Conservation (phyloP, 1,140 invertebrate species). For the Oedothorax gibbosus region DNA sequence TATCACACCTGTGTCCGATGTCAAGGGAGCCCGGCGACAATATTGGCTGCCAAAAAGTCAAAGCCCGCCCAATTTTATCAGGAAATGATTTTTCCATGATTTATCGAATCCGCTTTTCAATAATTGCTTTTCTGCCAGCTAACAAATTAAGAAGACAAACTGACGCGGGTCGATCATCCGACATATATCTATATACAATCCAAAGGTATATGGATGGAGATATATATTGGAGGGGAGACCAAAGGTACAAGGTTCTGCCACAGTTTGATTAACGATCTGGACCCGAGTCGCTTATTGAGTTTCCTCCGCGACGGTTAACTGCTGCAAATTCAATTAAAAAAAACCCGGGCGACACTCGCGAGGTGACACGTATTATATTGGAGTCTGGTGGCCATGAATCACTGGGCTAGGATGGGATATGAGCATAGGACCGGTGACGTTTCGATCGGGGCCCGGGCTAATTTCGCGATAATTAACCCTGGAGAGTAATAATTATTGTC, state of each 20-base stretch:
- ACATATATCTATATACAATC: constrained; percentile 29
- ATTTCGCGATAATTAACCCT: constrained; percentile 39
- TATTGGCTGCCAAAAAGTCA: constrained; percentile 25
- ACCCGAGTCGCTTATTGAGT: constrained; percentile 45
- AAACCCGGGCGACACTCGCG: not conserved
- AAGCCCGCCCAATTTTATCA: constrained; percentile 47
- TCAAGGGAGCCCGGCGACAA: constrained; percentile 48
- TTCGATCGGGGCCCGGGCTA: constrained; percentile 19
- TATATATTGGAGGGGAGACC: constrained; percentile 9
- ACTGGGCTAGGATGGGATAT: constrained; percentile 4
- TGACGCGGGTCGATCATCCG: constrained; percentile 23
- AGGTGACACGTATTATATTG: constrained; percentile 36
- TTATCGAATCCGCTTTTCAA: constrained; percentile 58
- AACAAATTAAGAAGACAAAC: constrained; percentile 59
- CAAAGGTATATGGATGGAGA: constrained; percentile 16
- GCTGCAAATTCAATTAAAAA: constrained; percentile 55
- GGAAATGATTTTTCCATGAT: constrained; percentile 60
- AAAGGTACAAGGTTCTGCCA: constrained; percentile 15
- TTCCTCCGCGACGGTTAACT: constrained; percentile 22
- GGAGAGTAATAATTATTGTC: constrained; percentile 27
- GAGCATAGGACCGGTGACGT: not conserved
- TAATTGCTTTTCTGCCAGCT: constrained; percentile 60
- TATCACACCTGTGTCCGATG: constrained; percentile 57
- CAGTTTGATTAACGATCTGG: constrained; percentile 46
- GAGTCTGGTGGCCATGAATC: constrained; percentile 27